Conservation (phyloP, 1,140 invertebrate species). For the Pissodes strobi region DNA sequence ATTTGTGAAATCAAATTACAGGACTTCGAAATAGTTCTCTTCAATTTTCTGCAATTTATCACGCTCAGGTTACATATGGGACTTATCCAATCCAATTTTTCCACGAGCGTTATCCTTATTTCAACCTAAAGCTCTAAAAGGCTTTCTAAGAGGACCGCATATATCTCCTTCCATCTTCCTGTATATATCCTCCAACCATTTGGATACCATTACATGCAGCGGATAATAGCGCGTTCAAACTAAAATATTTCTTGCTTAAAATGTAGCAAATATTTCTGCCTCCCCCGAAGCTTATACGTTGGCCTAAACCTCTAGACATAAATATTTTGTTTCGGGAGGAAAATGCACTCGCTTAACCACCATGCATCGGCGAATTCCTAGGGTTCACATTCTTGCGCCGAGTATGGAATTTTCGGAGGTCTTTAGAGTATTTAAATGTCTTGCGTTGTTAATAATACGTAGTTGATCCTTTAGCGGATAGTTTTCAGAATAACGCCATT, state of each 20-base stretch:
- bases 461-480: too few species aligned
- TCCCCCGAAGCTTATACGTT: neutral
- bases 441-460: neutral
- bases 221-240: neutral
- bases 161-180: neutral
- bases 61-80: too few species aligned
- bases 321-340: neutral
- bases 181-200: neutral
- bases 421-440: too few species aligned
- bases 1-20: too few species aligned
- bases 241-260: neutral
- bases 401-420: neutral
- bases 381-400: neutral
- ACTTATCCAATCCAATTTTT: too few species aligned
- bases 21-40: too few species aligned
- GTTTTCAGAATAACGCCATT: too few species aligned
- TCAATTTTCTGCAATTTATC: too few species aligned
- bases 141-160: neutral
- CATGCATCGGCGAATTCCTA: neutral
- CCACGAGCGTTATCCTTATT: too few species aligned
- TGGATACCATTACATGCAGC: neutral
- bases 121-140: neutral
- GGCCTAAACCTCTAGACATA: neutral
- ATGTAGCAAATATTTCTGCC: neutral
- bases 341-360: neutral